These are phyloP conservation scores for Campylomormyrus tamandua DNA, from an alignment of 2,113 vertebrate species.

Conservation along the genomic window DNA sequence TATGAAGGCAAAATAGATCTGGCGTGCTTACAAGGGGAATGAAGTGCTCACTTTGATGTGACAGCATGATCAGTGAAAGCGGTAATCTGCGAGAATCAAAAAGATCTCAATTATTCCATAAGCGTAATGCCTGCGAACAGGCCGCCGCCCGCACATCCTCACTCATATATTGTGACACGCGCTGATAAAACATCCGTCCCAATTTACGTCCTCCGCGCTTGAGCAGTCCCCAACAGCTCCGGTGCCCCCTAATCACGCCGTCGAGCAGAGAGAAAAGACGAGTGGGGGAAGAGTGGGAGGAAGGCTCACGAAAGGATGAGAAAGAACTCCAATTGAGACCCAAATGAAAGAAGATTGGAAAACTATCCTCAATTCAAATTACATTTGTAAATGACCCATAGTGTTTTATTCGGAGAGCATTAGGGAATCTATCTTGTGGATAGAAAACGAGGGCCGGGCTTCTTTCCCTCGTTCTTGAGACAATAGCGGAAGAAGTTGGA, in stretches of 20 bases:
- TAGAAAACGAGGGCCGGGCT: conserved; percentile 24
- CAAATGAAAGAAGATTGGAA: conserved; percentile 79
- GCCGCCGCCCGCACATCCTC: conserved; percentile 72
- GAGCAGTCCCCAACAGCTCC: conserved; percentile 74
- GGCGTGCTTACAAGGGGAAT: conserved; percentile 77
- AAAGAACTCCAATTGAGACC: conserved; percentile 68
- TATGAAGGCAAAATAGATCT: conserved; percentile 83
- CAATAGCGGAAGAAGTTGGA: conserved; percentile 12
- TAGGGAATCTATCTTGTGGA: conserved; percentile 59
- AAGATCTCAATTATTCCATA: conserved; percentile 82
- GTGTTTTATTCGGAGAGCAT: conserved; percentile 63
- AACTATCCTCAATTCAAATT: conserved; percentile 79
- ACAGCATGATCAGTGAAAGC: conserved; percentile 81
- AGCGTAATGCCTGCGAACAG: conserved; percentile 83
- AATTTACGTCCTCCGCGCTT: conserved; percentile 87
- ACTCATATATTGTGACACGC: conserved; percentile 75
- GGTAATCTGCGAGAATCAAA: conserved; percentile 78
- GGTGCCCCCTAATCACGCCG: conserved; percentile 86
- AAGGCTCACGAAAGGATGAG: conserved; percentile 34
- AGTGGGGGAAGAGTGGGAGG: conserved; percentile 25
- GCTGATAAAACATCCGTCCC: conserved; percentile 93
- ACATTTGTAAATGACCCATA: conserved; percentile 85
- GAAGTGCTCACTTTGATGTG: conserved; percentile 78
- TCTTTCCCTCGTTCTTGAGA: background rate
- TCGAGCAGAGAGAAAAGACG: conserved; percentile 63